These are phyloP conservation scores for Magallana gigas DNA, from an alignment of 1,140 invertebrate genomes.

Conservation along the genomic window DNA sequence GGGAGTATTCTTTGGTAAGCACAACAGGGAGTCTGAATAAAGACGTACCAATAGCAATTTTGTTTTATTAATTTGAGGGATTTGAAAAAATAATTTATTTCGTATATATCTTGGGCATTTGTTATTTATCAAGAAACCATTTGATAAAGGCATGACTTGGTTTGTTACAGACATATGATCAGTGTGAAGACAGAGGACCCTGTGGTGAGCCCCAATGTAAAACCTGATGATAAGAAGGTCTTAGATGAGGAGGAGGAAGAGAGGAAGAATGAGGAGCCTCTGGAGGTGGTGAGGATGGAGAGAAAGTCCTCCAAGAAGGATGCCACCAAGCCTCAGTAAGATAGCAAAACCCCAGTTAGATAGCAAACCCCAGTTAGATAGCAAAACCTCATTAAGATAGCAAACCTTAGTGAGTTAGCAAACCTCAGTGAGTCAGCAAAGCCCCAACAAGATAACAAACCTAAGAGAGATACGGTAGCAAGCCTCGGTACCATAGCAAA, in stretches of 20 bases:
- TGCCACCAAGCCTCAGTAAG: background rate
- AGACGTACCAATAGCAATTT: no score
- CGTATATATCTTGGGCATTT: no score
- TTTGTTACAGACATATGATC: conserved; percentile 6
- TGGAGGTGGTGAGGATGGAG: conserved; percentile 55
- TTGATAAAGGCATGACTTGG: no score
- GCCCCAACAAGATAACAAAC: no score
- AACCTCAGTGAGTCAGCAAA: no score
- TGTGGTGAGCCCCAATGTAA: conserved; percentile 40
- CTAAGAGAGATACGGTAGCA: no score
- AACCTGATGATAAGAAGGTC: conserved; percentile 57
- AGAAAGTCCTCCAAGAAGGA: conserved; percentile 46
- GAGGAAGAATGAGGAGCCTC: conserved; percentile 35
- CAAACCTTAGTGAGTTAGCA: background rate
- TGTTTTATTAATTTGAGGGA: no score
- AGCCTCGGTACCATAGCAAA: no score
- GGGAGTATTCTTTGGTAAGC: no score
- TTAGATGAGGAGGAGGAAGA: conserved; percentile 50
- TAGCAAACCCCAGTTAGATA: background rate
- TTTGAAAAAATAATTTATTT: no score
- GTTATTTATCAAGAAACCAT: no score
- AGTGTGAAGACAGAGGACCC: conserved; percentile 38
- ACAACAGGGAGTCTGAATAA: no score
- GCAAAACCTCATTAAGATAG: background rate
- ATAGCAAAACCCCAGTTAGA: background rate